Evolutionary conservation across 2,888 invertebrate species (phyloP).

Genomic region (Oscheius onirici): DNA sequence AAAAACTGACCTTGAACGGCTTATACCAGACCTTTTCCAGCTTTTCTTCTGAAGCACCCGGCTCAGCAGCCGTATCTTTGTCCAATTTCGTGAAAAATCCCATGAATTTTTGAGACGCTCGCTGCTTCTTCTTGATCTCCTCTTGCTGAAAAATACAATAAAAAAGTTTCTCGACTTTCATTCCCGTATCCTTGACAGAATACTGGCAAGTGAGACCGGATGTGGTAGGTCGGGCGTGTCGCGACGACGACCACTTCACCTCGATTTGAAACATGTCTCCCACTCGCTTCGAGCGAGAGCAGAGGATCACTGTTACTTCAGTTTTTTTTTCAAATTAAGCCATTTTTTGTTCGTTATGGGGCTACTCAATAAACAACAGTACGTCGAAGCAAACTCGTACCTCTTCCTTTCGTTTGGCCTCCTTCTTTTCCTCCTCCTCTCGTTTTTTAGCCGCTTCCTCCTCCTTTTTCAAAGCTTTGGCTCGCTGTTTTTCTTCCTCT

Average conservation of each 20-base stretch:
- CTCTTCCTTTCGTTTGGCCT: conserved; percentile 49
- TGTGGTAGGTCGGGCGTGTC: background rate
- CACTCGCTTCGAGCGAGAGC: no score
- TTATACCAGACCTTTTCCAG: conserved; percentile 22
- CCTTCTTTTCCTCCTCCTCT: conserved; percentile 46
- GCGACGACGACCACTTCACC: conserved; percentile 28
- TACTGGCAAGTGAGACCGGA: background rate
- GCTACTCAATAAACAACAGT: no score
- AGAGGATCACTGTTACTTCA: no score
- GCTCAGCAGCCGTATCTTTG: conserved; percentile 32
- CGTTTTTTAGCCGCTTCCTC: conserved; percentile 39
- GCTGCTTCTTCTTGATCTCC: conserved; percentile 40
- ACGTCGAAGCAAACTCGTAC: conserved; percentile 37
- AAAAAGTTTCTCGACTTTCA: no score
- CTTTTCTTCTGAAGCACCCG: background rate
- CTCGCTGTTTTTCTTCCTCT: conserved; percentile 48
- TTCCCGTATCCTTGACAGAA: no score
- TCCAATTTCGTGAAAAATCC: conserved; percentile 59
- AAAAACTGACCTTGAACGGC: conserved; percentile 29
- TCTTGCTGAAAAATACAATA: background rate
- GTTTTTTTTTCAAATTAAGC: background rate
- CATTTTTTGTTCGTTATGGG: no score
- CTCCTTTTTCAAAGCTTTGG: conserved; percentile 30
- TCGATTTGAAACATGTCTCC: conserved; percentile 29
- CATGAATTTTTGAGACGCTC: conserved; percentile 49